Evolutionary conservation across 2,113 vertebrate genomes (phyloP).

Genomic region (Eleginops maclovinus): DNA sequence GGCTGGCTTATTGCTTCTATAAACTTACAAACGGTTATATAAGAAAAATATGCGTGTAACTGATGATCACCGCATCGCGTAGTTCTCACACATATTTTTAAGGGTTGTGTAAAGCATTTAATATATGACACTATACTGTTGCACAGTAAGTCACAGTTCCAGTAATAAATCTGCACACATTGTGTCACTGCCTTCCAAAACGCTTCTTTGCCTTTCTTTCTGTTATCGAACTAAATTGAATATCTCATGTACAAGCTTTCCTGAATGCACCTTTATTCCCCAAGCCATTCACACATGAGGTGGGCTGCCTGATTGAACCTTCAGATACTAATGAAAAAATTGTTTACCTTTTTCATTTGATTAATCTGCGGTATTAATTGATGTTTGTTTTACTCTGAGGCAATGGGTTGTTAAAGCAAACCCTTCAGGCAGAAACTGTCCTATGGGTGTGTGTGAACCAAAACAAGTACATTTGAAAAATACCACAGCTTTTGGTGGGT

Average conservation of each 20-base stretch:
- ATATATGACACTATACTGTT: slow-evolving; percentile 64
- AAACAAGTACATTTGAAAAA: slow-evolving; percentile 1
- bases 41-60: slow-evolving; percentile 6
- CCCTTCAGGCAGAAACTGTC: fast-evolving
- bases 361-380: no score
- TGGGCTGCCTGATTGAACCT: no score
- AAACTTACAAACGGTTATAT: slow-evolving; percentile 49
- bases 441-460: slow-evolving; percentile 20
- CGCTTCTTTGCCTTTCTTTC: background rate
- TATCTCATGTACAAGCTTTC: background rate
- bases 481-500: background rate
- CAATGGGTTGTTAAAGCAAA: background rate
- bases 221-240: background rate
- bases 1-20: slow-evolving; percentile 44
- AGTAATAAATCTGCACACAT: slow-evolving; percentile 75
- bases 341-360: no score
- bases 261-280: no score
- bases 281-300: background rate
- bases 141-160: slow-evolving; percentile 63
- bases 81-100: slow-evolving; percentile 38
- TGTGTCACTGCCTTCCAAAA: slow-evolving; percentile 69
- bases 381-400: slow-evolving; percentile 2
- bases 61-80: slow-evolving; percentile 20
- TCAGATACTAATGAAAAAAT: no score
- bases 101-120: slow-evolving; percentile 53